Conservation (phyloP, 2,888 invertebrate species). For the Philereme transversata region DNA sequence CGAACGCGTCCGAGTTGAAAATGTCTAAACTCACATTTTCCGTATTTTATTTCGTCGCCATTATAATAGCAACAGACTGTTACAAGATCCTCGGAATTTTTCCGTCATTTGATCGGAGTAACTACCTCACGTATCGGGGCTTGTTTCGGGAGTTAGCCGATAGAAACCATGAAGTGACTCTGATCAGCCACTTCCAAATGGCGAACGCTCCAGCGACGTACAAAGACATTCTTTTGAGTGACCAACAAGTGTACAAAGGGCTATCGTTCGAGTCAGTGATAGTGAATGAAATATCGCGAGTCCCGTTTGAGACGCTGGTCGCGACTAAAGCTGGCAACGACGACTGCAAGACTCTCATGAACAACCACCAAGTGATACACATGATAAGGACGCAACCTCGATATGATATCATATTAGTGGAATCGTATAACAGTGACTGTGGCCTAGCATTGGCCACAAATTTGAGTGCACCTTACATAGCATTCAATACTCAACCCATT, state of each 20-base stretch:
- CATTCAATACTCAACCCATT: constrained; percentile 80
- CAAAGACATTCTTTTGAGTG: constrained; percentile 79
- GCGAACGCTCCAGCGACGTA: constrained; percentile 76
- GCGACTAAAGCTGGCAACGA: constrained; percentile 78
- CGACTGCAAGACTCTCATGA: constrained; percentile 77
- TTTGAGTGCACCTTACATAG: constrained; percentile 86
- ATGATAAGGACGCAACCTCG: constrained; percentile 76
- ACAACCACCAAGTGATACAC: constrained; percentile 79
- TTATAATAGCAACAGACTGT: constrained; percentile 57
- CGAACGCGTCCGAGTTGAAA: constrained; percentile 64
- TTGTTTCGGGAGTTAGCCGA: constrained; percentile 78
- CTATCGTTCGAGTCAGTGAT: constrained; percentile 78
- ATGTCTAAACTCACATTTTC: constrained; percentile 62
- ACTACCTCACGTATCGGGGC: constrained; percentile 77
- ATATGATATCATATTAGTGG: constrained; percentile 88
- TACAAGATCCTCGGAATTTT: constrained; percentile 82
- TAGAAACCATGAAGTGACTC: constrained; percentile 80
- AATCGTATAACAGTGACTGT: constrained; percentile 90
- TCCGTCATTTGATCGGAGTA: constrained; percentile 78
- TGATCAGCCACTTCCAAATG: constrained; percentile 79
- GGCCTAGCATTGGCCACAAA: constrained; percentile 87
- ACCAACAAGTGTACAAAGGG: constrained; percentile 69
- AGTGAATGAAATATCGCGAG: constrained; percentile 72
- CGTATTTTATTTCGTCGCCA: constrained; percentile 58
- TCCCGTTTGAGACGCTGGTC: constrained; percentile 76